Conservation (phyloP, 2,888 invertebrate species). For the Linnaemya vulpina region DNA sequence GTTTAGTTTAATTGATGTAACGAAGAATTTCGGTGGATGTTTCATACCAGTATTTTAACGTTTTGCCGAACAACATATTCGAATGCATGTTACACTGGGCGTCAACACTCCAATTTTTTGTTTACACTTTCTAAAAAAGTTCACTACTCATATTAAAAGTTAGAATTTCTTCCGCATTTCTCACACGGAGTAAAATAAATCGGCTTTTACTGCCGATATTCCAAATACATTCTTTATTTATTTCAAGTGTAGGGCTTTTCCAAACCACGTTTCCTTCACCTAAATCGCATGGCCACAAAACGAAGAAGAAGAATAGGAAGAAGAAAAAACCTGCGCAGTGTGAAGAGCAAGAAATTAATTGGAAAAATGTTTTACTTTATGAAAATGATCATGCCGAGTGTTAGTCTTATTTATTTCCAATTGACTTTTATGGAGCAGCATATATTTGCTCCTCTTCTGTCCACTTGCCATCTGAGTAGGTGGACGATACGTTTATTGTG, state of each 20-base stretch:
- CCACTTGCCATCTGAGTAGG: constrained; percentile 51
- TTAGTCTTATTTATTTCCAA: constrained; percentile 65
- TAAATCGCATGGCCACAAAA: not conserved
- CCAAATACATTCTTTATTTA: not conserved
- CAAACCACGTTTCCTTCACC: not conserved
- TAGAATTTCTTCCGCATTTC: too few relatives aligned
- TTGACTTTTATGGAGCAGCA: constrained; percentile 51
- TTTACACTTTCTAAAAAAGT: too few relatives aligned
- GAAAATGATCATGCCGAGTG: constrained; percentile 61
- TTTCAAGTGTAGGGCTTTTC: not conserved
- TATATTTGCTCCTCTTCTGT: constrained; percentile 17
- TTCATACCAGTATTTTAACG: too few relatives aligned
- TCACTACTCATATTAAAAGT: too few relatives aligned
- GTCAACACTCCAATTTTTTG: too few relatives aligned
- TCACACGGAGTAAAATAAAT: too few relatives aligned
- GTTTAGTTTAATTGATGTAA: too few relatives aligned
- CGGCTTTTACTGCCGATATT: not conserved
- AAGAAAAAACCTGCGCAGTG: constrained; percentile 31
- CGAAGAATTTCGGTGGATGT: too few relatives aligned
- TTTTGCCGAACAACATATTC: too few relatives aligned
- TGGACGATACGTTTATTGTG: constrained; percentile 17
- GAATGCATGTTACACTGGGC: too few relatives aligned
- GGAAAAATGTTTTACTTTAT: constrained; percentile 67
- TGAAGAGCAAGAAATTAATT: constrained; percentile 61
- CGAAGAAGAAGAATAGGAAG: not conserved